Evolutionary conservation across 1,140 invertebrate genomes (phyloP).

Genomic region (Camponotus pennsylvanicus): DNA sequence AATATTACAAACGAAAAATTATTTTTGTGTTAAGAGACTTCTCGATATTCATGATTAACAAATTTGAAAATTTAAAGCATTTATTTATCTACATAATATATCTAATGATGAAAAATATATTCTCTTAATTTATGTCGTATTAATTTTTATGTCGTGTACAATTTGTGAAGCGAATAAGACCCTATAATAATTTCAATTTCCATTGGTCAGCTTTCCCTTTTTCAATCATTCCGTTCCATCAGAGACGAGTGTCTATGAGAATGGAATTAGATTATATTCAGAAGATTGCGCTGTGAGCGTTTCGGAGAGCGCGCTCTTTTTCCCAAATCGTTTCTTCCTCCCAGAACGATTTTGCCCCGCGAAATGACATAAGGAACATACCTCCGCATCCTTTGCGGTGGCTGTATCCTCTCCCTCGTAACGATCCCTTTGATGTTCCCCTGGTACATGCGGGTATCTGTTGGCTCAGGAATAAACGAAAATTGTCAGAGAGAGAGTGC

Average conservation of each 20-base stretch:
- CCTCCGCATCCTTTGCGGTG: constrained; percentile 30
- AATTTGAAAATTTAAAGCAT: neutral
- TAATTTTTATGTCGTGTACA: neutral
- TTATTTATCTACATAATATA: neutral
- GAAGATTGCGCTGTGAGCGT: constrained; percentile 52
- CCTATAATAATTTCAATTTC: constrained; percentile 13
- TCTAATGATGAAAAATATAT: neutral
- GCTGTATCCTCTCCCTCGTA: constrained; percentile 2
- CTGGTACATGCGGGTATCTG: constrained; percentile 44
- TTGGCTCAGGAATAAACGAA: constrained; percentile 61
- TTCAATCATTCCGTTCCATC: constrained; percentile 15
- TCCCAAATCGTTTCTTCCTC: constrained; percentile 63
- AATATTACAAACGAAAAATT: neutral
- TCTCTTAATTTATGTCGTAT: neutral
- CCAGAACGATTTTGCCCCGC: constrained; percentile 58
- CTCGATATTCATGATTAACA: neutral
- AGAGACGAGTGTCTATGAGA: constrained; percentile 37
- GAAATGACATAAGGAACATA: constrained; percentile 55
- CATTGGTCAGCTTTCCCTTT: neutral
- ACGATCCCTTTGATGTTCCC: constrained; percentile 65
- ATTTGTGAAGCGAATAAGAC: neutral
- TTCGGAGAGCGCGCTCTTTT: constrained; percentile 12
- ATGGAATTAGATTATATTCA: constrained; percentile 10
- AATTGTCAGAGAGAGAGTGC: constrained; percentile 41
- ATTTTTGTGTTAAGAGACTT: neutral